phyloP scores from a whole-genome alignment of 1,140 invertebrate species.

The Drosophila takahashii region DNA sequence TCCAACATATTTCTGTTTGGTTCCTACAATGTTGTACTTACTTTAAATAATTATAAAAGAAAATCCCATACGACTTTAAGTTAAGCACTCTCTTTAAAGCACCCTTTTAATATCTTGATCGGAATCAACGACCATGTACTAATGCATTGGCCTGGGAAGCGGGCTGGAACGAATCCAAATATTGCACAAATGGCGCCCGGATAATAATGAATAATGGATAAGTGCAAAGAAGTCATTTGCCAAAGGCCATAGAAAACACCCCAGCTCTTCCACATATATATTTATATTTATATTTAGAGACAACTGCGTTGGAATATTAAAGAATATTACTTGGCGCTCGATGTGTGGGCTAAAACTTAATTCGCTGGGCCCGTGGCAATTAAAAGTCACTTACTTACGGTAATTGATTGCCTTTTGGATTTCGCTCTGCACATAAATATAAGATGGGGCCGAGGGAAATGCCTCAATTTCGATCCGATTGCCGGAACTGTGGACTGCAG shows the following conservation, averaged over 20 bases:
- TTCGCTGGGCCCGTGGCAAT: constrained; percentile 3
- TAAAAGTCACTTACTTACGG: constrained; percentile 35
- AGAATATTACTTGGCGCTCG: constrained; percentile 14
- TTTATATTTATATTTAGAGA: not conserved
- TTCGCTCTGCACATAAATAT: constrained; percentile 4
- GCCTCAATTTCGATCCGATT: constrained; percentile 30
- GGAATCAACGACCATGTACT: constrained; percentile 2
- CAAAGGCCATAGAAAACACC: constrained; percentile 35
- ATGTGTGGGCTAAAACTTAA: not conserved
- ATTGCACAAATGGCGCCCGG: constrained; percentile 36
- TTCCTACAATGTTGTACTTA: too few relatives aligned
- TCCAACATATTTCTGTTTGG: too few relatives aligned
- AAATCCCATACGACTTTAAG: too few relatives aligned
- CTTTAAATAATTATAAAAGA: too few relatives aligned
- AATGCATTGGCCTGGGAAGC: constrained; percentile 1
- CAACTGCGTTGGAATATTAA: constrained; percentile 15
- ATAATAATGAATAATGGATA: constrained; percentile 51
- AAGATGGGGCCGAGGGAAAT: constrained; percentile 1
- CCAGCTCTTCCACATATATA: not conserved
- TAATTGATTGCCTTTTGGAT: constrained; percentile 8
- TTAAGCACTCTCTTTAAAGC: not conserved
- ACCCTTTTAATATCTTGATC: not conserved
- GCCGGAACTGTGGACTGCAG: constrained; percentile 34
- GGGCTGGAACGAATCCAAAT: constrained; percentile 33
- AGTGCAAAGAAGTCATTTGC: constrained; percentile 41